Evolutionary conservation across 2,888 invertebrate species (phyloP).

Genomic region (Dascillus cervinus): DNA sequence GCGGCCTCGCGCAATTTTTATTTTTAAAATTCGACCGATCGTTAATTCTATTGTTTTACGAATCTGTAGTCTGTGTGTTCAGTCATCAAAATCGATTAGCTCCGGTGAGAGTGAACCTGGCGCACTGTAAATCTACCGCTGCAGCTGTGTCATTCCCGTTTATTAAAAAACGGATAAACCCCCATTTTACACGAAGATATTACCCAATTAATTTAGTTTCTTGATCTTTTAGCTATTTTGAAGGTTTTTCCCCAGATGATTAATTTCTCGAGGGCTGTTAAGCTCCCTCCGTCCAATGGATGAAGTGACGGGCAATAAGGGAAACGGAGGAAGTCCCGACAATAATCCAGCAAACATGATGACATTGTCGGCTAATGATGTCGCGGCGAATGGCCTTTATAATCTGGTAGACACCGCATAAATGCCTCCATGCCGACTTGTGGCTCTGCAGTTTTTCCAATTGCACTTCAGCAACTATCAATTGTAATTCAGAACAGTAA

Average conservation of each 20-base stretch:
- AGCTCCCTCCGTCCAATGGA: conserved; percentile 7
- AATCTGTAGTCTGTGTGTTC: too few species aligned
- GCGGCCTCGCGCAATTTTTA: too few species aligned
- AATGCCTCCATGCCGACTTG: conserved; percentile 15
- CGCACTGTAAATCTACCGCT: conserved; percentile 18
- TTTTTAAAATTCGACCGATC: too few species aligned
- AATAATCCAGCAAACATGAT: conserved; percentile 17
- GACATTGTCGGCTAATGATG: conserved; percentile 19
- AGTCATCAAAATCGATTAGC: conserved; percentile 16
- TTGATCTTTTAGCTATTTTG: too few species aligned
- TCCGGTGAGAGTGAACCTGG: conserved; percentile 9
- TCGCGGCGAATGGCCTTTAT: conserved; percentile 17
- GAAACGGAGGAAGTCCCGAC: conserved; percentile 15
- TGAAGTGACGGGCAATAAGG: conserved; percentile 13
- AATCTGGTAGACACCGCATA: conserved; percentile 19
- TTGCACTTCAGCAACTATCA: too few species aligned
- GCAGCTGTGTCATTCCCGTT: conserved; percentile 17
- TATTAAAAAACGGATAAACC: conserved; percentile 16
- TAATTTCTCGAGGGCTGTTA: conserved; percentile 8
- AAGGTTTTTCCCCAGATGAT: conserved; percentile 8
- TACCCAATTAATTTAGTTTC: too few species aligned
- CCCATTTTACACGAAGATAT: not conserved
- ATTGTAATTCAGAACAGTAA: too few species aligned
- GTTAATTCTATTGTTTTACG: too few species aligned
- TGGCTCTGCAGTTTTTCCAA: too few species aligned